Percentiles rank a stretch among this genome's conserved stretches.
These are phyloP conservation scores for Pachyramphus minor DNA, from an alignment of 2,113 vertebrate species.

Conservation along the genomic window DNA sequence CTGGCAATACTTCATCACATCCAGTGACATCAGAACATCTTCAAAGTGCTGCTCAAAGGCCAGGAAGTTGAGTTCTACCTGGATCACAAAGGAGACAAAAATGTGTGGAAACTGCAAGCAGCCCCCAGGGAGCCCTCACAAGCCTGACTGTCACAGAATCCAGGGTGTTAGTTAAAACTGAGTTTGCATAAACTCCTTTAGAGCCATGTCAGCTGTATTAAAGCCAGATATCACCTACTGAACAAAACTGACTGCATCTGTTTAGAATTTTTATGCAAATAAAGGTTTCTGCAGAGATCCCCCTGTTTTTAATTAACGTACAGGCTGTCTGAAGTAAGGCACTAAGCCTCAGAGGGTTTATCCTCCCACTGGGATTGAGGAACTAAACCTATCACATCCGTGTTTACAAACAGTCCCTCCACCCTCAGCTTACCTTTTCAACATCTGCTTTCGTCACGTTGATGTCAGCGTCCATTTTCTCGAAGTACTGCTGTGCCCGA, in stretches of 20 bases:
- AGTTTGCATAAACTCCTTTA: neutral
- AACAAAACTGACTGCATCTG: neutral
- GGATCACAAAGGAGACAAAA: neutral
- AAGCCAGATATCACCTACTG: neutral
- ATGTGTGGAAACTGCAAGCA: neutral
- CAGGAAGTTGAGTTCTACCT: neutral
- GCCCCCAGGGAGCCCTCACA: neutral
- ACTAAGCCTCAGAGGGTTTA: neutral
- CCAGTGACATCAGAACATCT: neutral
- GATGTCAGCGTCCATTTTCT: constrained; percentile 97
- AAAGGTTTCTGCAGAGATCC: neutral
- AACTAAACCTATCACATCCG: neutral
- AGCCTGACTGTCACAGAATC: neutral
- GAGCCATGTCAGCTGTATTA: neutral
- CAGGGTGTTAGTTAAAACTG: neutral
- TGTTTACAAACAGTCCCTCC: neutral
- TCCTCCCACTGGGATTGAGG: neutral
- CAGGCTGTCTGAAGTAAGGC: neutral
- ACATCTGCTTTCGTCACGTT: constrained; percentile 99
- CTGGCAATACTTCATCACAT: neutral
- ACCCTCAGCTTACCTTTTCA: constrained; percentile 83
- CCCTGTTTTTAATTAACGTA: neutral
- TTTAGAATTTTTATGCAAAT: neutral
- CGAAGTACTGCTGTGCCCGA: constrained; percentile 92
- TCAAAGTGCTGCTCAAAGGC: neutral